These are phyloP conservation scores for Acronicta aceris DNA, from an alignment of 2,888 invertebrate genomes.

Conservation along the genomic window DNA sequence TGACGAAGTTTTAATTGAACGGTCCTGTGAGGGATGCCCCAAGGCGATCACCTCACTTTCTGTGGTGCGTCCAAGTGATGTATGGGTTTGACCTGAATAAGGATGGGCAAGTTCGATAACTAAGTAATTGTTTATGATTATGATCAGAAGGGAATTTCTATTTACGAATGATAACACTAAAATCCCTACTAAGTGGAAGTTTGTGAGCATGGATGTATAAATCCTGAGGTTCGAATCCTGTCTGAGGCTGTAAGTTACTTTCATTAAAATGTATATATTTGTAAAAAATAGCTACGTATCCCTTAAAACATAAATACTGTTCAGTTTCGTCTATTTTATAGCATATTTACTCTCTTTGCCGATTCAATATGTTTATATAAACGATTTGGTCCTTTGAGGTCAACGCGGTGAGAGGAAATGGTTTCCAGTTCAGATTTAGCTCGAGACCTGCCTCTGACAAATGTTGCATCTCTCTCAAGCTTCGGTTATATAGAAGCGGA, in stretches of 20 bases:
- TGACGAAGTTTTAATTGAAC: constrained; percentile 51
- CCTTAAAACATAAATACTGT: too few relatives aligned
- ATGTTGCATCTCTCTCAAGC: constrained; percentile 11
- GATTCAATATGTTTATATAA: constrained; percentile 12
- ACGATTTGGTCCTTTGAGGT: constrained; percentile 37
- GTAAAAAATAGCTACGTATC: too few relatives aligned
- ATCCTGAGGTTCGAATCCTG: too few relatives aligned
- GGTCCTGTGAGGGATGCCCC: constrained; percentile 25
- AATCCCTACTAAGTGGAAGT: too few relatives aligned
- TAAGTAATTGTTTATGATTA: not conserved
- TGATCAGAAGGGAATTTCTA: not conserved
- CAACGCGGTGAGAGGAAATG: constrained; percentile 12
- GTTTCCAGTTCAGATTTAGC: constrained; percentile 16
- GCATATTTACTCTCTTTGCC: constrained; percentile 7
- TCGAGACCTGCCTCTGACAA: constrained; percentile 16
- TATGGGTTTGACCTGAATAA: constrained; percentile 1
- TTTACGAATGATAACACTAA: too few relatives aligned
- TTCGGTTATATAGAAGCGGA: constrained; percentile 3
- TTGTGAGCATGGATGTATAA: too few relatives aligned
- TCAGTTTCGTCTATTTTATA: constrained; percentile 4
- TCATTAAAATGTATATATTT: too few relatives aligned
- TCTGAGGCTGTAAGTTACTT: too few relatives aligned
- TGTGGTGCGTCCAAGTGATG: constrained; percentile 12
- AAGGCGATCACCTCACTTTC: constrained; percentile 5
- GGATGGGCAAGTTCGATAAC: not conserved